Percentiles rank a stretch among this genome's conserved stretches.
phyloP scores from a whole-genome alignment of 2,888 invertebrate genomes.

The Boloria euphrosyne region DNA sequence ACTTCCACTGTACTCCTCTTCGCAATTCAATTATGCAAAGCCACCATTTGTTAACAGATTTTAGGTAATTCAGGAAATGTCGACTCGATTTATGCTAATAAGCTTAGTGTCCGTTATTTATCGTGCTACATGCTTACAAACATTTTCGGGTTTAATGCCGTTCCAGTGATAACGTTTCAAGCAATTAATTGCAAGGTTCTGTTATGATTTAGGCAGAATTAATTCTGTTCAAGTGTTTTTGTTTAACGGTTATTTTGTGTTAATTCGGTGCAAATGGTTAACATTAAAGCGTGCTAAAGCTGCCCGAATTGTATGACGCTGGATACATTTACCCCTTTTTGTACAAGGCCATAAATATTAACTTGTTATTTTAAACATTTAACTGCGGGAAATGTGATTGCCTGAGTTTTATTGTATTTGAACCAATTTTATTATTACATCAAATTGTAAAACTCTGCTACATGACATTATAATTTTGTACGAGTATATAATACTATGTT shows the following conservation, averaged over 20 bases:
- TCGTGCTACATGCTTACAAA: conserved; percentile 69
- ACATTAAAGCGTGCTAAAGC: conserved; percentile 19
- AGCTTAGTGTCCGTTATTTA: conserved; percentile 78
- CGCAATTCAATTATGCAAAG: conserved; percentile 76
- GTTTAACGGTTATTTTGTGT: conserved; percentile 69
- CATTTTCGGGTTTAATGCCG: conserved; percentile 60
- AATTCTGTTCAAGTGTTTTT: conserved; percentile 62
- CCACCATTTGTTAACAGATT: conserved; percentile 81
- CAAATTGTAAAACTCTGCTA: too few relatives aligned
- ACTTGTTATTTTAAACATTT: conserved; percentile 72
- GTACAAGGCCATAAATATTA: conserved; percentile 66
- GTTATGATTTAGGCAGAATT: conserved; percentile 69
- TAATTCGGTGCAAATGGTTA: conserved; percentile 51
- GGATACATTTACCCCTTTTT: conserved; percentile 12
- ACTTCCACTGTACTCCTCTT: conserved; percentile 18
- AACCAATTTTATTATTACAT: too few relatives aligned
- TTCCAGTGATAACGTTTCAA: conserved; percentile 67
- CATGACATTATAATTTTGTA: too few relatives aligned
- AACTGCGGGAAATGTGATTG: conserved; percentile 53
- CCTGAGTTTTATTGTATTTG: conserved; percentile 5
- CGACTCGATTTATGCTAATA: conserved; percentile 76
- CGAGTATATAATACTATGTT: too few relatives aligned
- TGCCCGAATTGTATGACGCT: neutral
- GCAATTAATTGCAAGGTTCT: conserved; percentile 74
- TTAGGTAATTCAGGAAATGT: conserved; percentile 73